Evolutionary conservation across 2,888 invertebrate genomes (phyloP).

Genomic region (Drosophila pegasa): DNA sequence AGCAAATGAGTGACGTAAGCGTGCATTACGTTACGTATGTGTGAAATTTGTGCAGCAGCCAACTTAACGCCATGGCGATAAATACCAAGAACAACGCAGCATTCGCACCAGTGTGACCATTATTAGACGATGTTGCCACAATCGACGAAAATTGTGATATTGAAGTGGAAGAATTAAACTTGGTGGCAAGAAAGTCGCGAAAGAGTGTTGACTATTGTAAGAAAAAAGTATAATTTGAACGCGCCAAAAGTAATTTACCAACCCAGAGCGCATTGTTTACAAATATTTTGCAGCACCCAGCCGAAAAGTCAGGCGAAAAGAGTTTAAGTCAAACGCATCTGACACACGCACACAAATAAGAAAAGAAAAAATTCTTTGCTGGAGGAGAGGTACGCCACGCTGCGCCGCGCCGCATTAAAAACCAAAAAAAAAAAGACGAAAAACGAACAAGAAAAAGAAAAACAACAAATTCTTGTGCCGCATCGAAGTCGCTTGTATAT

Average conservation of each 20-base stretch:
- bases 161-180: slow-evolving; percentile 64
- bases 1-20: slow-evolving; percentile 29
- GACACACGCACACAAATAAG: slow-evolving; percentile 36
- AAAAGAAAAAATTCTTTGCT: slow-evolving; percentile 10
- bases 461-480: slow-evolving; percentile 10
- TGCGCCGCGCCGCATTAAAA: slow-evolving; percentile 38
- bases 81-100: slow-evolving; percentile 31
- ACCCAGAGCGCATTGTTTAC: slow-evolving; percentile 36
- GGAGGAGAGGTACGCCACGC: slow-evolving; percentile 30
- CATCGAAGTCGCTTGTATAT: neutral
- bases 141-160: slow-evolving; percentile 69
- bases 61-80: slow-evolving; percentile 31
- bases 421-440: too few species aligned
- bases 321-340: slow-evolving; percentile 18
- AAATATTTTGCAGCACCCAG: slow-evolving; percentile 19
- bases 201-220: slow-evolving; percentile 77
- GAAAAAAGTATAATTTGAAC: slow-evolving; percentile 56
- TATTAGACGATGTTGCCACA: slow-evolving; percentile 82
- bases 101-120: slow-evolving; percentile 69
- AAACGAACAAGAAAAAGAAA: too few species aligned
- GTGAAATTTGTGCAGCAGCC: slow-evolving; percentile 27
- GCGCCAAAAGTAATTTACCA: slow-evolving; percentile 63
- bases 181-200: slow-evolving; percentile 69
- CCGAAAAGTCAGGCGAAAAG: neutral
- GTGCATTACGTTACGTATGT: slow-evolving; percentile 23